Evolutionary conservation across 2,113 vertebrate genomes (phyloP).

Genomic region (Vulpes ferrilata): DNA sequence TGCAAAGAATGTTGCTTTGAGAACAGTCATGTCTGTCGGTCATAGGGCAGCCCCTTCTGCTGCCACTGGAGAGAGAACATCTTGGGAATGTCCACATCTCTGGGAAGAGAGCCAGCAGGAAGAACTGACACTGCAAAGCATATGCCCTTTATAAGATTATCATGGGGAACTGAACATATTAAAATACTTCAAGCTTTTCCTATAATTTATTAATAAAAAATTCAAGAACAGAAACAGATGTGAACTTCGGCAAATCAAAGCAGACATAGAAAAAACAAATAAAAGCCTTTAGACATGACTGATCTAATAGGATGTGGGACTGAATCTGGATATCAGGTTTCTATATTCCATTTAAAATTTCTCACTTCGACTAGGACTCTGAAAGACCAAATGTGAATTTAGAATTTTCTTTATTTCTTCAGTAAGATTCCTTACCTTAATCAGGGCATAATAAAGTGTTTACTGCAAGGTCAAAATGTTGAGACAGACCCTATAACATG

Average conservation of each 20-base stretch:
- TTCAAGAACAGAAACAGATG: slow-evolving; percentile 46
- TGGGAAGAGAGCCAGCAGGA: neutral
- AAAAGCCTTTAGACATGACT: neutral
- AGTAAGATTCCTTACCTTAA: neutral
- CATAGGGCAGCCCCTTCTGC: neutral
- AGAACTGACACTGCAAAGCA: neutral
- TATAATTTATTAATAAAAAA: slow-evolving; percentile 3
- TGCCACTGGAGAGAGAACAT: neutral
- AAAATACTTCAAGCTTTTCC: slow-evolving; percentile 30
- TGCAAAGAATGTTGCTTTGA: neutral
- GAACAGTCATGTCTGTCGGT: neutral
- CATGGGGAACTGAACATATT: neutral
- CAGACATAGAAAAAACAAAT: slow-evolving; percentile 17
- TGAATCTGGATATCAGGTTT: slow-evolving; percentile 1
- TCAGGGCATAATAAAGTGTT: neutral
- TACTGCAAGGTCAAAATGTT: neutral
- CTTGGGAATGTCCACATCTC: neutral
- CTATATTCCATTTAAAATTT: neutral
- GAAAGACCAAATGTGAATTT: neutral
- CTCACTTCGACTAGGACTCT: neutral
- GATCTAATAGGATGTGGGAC: neutral
- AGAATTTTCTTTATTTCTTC: neutral
- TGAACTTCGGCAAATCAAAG: neutral
- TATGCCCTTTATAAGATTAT: neutral
- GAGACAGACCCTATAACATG: neutral